phyloP scores from a whole-genome alignment of 1,140 invertebrate genomes.

The Bathynomus jamesi region DNA sequence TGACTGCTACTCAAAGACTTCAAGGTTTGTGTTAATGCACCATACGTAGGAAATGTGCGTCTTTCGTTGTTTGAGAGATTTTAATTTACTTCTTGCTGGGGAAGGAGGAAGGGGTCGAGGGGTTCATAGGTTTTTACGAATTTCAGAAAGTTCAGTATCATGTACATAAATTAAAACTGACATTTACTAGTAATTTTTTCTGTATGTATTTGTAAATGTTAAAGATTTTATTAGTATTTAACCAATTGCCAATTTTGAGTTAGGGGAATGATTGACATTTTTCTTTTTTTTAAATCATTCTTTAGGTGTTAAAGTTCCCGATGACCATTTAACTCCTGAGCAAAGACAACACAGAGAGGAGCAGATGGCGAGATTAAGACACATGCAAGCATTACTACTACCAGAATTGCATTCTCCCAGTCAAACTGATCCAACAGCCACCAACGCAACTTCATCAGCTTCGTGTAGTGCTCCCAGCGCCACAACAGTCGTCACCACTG shows the following conservation, averaged over 20 bases:
- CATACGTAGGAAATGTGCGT: no score
- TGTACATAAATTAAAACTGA: no score
- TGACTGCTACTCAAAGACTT: conserved; percentile 11
- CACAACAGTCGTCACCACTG: neutral
- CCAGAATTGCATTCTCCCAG: conserved; percentile 56
- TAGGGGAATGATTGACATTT: no score
- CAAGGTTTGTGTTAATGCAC: no score
- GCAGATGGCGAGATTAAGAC: conserved; percentile 78
- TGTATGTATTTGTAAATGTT: no score
- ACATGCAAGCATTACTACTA: conserved; percentile 87
- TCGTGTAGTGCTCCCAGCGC: neutral
- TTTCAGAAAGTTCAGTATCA: no score
- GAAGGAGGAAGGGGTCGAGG: no score
- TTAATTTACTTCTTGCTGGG: neutral
- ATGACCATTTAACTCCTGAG: conserved; percentile 93
- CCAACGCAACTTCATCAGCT: neutral
- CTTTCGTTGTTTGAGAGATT: neutral
- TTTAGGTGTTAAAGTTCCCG: conserved; percentile 53
- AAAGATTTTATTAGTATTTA: no score
- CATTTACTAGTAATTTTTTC: no score
- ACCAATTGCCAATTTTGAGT: no score
- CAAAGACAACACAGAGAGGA: conserved; percentile 88
- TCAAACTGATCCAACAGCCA: conserved; percentile 10
- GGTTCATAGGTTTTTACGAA: no score
- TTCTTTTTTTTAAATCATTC: no score